A percentile compares a stretch with the other conserved stretches of the same genome.
These are phyloP conservation scores for Physeter macrocephalus DNA, from an alignment of 2,113 vertebrate species.

Conservation along the genomic window DNA sequence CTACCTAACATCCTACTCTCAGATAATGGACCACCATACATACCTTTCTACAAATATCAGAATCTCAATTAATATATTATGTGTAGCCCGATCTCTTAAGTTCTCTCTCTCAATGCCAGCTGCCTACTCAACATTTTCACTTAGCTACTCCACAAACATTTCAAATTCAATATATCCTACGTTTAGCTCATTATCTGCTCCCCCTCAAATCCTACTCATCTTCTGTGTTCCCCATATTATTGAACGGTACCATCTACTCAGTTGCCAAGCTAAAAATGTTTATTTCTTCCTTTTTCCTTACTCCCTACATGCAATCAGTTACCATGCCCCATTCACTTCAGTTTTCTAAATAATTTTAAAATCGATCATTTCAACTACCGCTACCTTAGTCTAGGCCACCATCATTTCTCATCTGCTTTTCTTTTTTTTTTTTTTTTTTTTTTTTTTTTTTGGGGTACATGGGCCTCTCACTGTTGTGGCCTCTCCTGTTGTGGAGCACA, in stretches of 20 bases:
- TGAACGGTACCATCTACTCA: neutral
- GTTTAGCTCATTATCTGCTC: neutral
- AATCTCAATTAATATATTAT: neutral
- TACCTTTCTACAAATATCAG: neutral
- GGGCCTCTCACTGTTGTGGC: too few relatives aligned
- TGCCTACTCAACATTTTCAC: neutral
- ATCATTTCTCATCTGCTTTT: neutral
- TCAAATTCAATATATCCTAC: neutral
- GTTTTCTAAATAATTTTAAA: neutral
- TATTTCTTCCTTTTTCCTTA: neutral
- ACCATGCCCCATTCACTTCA: neutral
- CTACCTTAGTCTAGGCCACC: neutral
- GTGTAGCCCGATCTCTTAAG: neutral
- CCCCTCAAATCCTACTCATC: neutral
- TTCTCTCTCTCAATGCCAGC: neutral
- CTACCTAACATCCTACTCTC: neutral
- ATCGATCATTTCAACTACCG: neutral
- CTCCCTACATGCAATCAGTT: neutral
- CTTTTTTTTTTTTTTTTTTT: too few relatives aligned
- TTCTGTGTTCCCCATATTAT: neutral
- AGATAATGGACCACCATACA: neutral
- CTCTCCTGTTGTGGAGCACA: too few relatives aligned
- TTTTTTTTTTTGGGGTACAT: too few relatives aligned
- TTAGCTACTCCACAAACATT: neutral
- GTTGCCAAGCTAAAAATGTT: neutral